phyloP scores from a whole-genome alignment of 37 sponge, comb jelly and placozoan species.

The Theonella swinhoei region DNA sequence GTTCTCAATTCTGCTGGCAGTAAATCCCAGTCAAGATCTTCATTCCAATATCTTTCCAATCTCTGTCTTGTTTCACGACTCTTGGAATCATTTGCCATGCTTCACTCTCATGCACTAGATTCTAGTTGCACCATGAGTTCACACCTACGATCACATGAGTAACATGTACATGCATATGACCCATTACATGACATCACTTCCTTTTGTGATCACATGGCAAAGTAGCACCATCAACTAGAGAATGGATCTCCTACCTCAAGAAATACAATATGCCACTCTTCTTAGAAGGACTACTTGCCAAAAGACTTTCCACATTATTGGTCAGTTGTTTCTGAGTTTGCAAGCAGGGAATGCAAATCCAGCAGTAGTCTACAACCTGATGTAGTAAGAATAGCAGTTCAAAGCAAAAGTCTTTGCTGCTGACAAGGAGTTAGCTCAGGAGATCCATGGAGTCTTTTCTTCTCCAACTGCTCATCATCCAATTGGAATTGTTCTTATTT shows the following conservation, averaged over 20 bases:
- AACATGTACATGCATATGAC: too few species aligned
- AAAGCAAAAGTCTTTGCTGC: neutral
- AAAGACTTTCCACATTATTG: slow-evolving; percentile 13
- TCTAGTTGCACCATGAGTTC: too few species aligned
- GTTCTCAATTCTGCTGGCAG: neutral
- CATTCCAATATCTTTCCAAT: slow-evolving; percentile 5
- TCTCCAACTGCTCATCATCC: neutral
- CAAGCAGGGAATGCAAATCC: neutral
- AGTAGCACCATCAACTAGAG: neutral
- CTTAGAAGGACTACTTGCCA: neutral
- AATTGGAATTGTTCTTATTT: neutral
- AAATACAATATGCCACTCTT: neutral
- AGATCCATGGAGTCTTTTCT: neutral
- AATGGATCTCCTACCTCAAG: neutral
- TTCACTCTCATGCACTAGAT: neutral
- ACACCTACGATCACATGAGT: too few species aligned
- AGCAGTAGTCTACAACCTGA: neutral
- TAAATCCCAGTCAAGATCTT: neutral
- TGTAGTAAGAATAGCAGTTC: neutral
- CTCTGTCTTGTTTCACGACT: slow-evolving; percentile 9
- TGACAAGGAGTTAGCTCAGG: neutral
- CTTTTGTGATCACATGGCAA: too few species aligned
- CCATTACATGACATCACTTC: too few species aligned
- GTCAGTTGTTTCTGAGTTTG: neutral
- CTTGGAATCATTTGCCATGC: neutral